Evolutionary conservation across 2,113 vertebrate genomes (phyloP).

Genomic region (Poeciliopsis prolifica): DNA sequence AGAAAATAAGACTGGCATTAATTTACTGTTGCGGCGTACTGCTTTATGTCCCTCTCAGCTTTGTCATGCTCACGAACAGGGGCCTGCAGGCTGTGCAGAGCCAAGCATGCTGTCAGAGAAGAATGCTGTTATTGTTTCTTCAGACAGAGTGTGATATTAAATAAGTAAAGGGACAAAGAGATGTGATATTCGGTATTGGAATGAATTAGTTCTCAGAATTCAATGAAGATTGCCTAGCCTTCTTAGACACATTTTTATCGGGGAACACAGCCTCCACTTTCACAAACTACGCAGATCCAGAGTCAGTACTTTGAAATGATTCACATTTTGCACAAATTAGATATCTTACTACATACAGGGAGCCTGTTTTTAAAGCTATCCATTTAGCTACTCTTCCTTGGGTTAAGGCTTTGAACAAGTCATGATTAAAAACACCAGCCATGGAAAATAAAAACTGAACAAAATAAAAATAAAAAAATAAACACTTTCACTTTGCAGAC

Average conservation of each 20-base stretch:
- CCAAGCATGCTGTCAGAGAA: neutral
- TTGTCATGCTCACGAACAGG: constrained; percentile 5
- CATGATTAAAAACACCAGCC: constrained; percentile 35
- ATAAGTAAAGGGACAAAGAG: constrained; percentile 8
- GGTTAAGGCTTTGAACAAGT: constrained; percentile 16
- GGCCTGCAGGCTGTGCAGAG: neutral
- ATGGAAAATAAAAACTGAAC: constrained; percentile 19
- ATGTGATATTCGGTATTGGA: constrained; percentile 11
- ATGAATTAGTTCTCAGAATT: constrained; percentile 20
- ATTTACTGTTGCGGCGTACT: constrained; percentile 42
- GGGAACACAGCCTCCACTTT: constrained; percentile 22
- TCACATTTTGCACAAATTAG: constrained; percentile 29
- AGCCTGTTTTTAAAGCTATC: constrained; percentile 28
- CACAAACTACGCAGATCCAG: constrained; percentile 56
- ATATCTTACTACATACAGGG: constrained; percentile 20
- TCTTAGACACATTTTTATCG: constrained; percentile 11
- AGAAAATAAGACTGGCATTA: constrained; percentile 37
- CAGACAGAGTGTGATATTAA: constrained; percentile 1
- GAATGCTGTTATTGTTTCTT: constrained; percentile 32
- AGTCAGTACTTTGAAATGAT: constrained; percentile 59
- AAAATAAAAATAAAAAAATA: neutral
- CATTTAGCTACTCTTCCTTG: neutral
- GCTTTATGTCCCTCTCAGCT: constrained; percentile 46
- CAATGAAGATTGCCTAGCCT: constrained; percentile 16
- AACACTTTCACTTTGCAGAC: constrained; percentile 36